These are phyloP conservation scores for Sciurus carolinensis DNA, from an alignment of 2,797 vertebrate genomes.

Conservation along the genomic window DNA sequence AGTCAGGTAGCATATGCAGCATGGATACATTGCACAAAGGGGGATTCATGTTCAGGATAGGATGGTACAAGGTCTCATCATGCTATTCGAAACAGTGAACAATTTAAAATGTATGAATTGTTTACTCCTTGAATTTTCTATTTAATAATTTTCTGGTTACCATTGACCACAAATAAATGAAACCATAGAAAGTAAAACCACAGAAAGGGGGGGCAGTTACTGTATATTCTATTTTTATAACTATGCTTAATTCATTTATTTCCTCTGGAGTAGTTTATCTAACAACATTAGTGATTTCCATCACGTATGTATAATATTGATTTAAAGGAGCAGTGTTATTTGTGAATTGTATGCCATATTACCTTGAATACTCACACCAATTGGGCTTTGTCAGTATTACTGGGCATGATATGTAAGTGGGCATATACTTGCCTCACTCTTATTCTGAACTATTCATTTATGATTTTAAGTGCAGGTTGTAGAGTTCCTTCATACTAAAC, in stretches of 20 bases:
- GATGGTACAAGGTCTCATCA: neutral
- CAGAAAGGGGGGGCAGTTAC: neutral
- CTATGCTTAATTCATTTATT: slow-evolving; percentile 7
- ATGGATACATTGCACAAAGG: neutral
- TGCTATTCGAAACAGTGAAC: neutral
- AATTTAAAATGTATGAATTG: neutral
- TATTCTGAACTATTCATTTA: slow-evolving; percentile 18
- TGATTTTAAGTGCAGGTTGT: neutral
- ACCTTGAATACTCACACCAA: neutral
- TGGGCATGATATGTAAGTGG: neutral
- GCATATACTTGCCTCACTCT: neutral
- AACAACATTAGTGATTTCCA: neutral
- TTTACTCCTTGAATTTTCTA: neutral
- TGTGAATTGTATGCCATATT: neutral
- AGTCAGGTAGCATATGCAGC: neutral
- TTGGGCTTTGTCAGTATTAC: neutral
- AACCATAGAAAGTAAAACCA: neutral
- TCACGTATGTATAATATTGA: neutral
- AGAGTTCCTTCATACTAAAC: neutral
- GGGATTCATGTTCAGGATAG: neutral
- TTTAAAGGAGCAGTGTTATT: neutral
- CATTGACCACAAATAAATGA: neutral
- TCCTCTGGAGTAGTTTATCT: neutral
- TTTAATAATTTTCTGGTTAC: neutral
- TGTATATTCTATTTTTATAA: neutral